Evolutionary conservation across 2,113 vertebrate genomes (phyloP), one percentile per base, ranked within the genome.

Genomic region (Aythya baeri): DNA sequence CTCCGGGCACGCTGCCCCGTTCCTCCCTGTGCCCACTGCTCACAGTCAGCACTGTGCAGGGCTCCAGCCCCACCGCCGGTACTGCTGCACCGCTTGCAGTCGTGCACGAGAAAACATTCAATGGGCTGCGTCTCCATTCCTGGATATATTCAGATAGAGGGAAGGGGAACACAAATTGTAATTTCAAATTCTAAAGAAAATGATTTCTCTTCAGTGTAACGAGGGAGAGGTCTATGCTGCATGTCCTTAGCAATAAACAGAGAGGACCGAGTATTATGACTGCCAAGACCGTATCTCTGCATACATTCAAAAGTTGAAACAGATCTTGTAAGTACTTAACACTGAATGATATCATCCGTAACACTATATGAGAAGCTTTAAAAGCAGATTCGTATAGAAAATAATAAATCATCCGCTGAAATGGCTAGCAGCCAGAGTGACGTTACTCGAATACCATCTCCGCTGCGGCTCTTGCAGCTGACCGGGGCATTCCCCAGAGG

Each of bases 361-460:
- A 73, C 66, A 11, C 89, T 79, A 4, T 11, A 81, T 5, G 68
- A 91, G 80, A 38, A 41, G 73, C 55, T 94, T 73, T 58, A 73
- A 66, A 66, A 67, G 76, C 81, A 95, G 55, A 76, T 91, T 75
- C 34, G 7, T 82, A 34, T 16, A 86, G 82, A 87, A 96, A 89
- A 79, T 18, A 57, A 91, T 85, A 83, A 89, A 91, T 95, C 81
- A 83, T 79, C 55, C 76, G 92, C 66, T 27, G 57, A 21, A 57
- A 17, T 90, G 89, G 79, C 91, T 5, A 4, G 79, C 70, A 43
- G 96, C 94, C 95, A 96, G 67, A 15, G 95, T 89, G 94, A 95
- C 68, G 50, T 63, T 84, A 88, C 79, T 26, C 14, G 11, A 82
- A 86, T 27, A 77, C 93, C 90, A 88, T 90, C 91, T 43, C 87